phyloP scores from a whole-genome alignment of 2,113 vertebrate species.

The Apaloderma vittatum region DNA sequence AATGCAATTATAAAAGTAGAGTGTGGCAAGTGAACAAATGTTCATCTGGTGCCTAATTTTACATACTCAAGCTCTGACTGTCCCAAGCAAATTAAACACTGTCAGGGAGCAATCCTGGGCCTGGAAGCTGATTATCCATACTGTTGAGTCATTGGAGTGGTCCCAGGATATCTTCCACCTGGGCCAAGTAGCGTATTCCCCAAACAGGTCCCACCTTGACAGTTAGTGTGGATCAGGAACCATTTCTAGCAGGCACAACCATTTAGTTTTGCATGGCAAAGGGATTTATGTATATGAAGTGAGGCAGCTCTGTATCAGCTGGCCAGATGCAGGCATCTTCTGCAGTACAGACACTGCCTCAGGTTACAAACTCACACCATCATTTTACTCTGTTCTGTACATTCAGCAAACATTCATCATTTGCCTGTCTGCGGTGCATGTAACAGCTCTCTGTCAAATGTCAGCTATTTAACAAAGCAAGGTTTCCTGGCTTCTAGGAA shows the following conservation, averaged over 20 bases:
- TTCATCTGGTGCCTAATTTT: neutral
- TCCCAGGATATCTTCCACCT: neutral
- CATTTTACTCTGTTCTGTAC: neutral
- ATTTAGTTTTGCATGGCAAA: neutral
- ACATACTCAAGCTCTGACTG: neutral
- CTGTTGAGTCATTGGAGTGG: neutral
- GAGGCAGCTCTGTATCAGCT: neutral
- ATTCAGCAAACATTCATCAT: neutral
- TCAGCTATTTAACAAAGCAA: neutral
- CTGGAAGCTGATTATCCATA: neutral
- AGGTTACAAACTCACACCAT: neutral
- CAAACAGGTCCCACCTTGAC: neutral
- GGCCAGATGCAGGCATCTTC: neutral
- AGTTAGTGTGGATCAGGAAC: neutral
- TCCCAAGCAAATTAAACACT: neutral
- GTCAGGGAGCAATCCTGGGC: neutral
- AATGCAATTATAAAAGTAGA: neutral
- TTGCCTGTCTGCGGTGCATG: neutral
- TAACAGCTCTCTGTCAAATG: neutral
- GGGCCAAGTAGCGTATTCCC: neutral
- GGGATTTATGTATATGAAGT: neutral
- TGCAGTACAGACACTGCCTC: neutral
- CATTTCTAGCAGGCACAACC: neutral
- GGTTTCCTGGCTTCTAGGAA: neutral
- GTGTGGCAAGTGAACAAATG: neutral